These are phyloP conservation scores for Malachius bipustulatus DNA, from an alignment of 2,888 invertebrate genomes.

Conservation along the genomic window DNA sequence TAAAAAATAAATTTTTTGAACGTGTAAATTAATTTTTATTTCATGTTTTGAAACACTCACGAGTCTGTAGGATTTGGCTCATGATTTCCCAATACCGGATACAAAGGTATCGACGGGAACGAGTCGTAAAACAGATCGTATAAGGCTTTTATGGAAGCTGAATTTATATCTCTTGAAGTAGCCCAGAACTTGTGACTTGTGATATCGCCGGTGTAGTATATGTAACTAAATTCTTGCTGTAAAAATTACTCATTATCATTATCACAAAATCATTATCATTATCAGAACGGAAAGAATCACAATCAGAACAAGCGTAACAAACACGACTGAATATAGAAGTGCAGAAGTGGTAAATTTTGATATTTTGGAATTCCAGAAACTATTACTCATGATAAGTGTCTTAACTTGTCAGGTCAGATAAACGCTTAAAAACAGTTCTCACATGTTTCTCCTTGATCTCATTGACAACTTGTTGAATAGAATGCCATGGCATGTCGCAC, in stretches of 20 bases:
- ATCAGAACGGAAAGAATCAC: too few species aligned
- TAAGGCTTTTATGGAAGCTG: conserved; percentile 43
- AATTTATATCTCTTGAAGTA: conserved; percentile 53
- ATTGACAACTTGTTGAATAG: conserved; percentile 53
- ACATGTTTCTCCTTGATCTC: conserved; percentile 31
- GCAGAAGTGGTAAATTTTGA: too few species aligned
- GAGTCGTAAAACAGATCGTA: conserved; percentile 32
- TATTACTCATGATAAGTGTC: too few species aligned
- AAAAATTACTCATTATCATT: too few species aligned
- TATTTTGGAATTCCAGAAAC: too few species aligned
- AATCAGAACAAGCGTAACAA: too few species aligned
- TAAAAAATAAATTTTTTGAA: conserved; percentile 13
- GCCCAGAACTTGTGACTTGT: conserved; percentile 80
- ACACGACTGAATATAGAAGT: too few species aligned
- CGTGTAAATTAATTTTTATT: too few species aligned
- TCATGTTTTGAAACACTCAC: too few species aligned
- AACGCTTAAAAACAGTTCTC: too few species aligned
- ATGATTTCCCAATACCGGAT: conserved; percentile 55
- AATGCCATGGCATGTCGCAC: conserved; percentile 65
- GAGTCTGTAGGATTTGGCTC: conserved; percentile 40
- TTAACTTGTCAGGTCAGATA: too few species aligned
- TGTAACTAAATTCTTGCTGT: conserved; percentile 41
- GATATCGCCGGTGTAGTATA: conserved; percentile 79
- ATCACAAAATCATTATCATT: too few species aligned
- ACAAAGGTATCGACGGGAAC: conserved; percentile 43